Evolutionary conservation across 2,797 vertebrate genomes (phyloP), one percentile per base, ranked within the genome.

Genomic region (Clarias fuscus): DNA sequence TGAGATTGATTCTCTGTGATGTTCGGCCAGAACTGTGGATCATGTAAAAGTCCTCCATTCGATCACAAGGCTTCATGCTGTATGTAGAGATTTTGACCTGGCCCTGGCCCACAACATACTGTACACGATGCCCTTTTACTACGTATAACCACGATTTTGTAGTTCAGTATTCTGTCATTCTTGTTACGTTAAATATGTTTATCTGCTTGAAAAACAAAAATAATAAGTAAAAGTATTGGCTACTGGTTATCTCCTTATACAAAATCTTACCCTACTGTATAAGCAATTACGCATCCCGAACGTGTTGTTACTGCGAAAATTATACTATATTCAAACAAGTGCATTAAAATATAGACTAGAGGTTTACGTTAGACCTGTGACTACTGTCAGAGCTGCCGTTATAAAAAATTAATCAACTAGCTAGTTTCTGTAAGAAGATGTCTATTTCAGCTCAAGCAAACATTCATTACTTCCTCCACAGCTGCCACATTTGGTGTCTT

Each of bases 391-490:
- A 62, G 18, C 33, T 40, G 77, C 56, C 40, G 33, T 62, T 62
- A 79, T 62, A 17, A 6, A 81, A 81, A 81, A 30, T 43, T 56
- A 53, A 70, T 22, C 27, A 70, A 22, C 64, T 82, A 30, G 5
- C 64, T 68, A 56, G 64, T 43, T 70, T 70, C 65, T 33, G 33
- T 56, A 56, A 64, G 56, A 48, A 17, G 56, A 80, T 40, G 75
- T 58, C 53, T 30, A 56, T 22, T 65, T 73, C n/a, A 62, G 67
- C 59, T 75, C 30, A 64, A 65, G 85, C 59, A 72, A 73, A 82
- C 37, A 58, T 85, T 72, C 78, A 81, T 33, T 86, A 72, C 59
- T 86, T 73, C 65, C 80, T 18, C n/a, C 59, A 62, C 85, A 86
- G 70, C 59, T 72, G 78, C 58, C 84, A 81, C 37, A 82, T 56